These are phyloP conservation scores for Ptilorrhoa leucosticta DNA, from an alignment of 2,113 vertebrate species.

Conservation along the genomic window DNA sequence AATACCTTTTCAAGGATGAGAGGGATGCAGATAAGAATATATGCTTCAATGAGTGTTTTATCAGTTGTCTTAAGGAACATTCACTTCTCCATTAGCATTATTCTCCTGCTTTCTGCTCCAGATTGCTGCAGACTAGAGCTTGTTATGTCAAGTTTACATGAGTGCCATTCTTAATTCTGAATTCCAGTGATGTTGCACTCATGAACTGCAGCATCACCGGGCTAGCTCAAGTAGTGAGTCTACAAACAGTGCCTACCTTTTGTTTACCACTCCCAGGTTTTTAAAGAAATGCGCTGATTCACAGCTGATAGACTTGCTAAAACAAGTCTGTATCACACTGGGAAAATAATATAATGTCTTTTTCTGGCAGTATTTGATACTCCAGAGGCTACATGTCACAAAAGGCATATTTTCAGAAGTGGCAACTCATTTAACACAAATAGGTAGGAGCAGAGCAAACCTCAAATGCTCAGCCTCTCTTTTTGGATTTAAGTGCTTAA, in stretches of 20 bases:
- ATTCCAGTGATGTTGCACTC: background rate
- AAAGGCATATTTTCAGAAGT: background rate
- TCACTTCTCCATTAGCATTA: background rate
- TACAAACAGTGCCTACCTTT: background rate
- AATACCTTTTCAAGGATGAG: background rate
- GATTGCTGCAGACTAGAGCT: background rate
- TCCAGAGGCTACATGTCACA: background rate
- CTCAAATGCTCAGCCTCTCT: background rate
- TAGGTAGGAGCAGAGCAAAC: background rate
- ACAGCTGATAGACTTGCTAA: background rate
- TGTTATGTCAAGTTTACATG: background rate
- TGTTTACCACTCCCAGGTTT: background rate
- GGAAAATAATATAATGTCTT: background rate
- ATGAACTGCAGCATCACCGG: background rate
- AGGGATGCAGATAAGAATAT: background rate
- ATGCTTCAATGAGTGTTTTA: background rate
- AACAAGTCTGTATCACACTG: background rate
- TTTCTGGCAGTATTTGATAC: background rate
- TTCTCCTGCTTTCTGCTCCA: constrained; percentile 20
- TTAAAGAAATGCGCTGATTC: background rate
- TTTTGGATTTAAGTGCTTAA: background rate
- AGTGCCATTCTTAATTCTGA: background rate
- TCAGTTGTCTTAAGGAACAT: background rate
- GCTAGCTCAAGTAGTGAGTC: background rate
- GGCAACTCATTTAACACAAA: background rate